Evolutionary conservation across 2,797 vertebrate species (phyloP).

Genomic region (Crossoptilon crossoptilon): DNA sequence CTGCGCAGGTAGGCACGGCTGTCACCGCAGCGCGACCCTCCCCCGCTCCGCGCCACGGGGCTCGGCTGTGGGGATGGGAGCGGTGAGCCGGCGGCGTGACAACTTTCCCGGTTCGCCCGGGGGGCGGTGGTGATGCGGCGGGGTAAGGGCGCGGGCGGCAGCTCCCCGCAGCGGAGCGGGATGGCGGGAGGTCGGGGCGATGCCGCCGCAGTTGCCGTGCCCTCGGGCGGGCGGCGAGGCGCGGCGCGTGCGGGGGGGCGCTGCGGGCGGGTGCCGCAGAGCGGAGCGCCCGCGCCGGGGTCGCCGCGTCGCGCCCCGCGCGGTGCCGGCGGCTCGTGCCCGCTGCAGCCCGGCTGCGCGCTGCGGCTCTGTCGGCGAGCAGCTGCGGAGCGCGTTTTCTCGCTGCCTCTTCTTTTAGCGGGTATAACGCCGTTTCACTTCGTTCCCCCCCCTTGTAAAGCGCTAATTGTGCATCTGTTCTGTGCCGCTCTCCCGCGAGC

Average conservation of each 20-base stretch:
- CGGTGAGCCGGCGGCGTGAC: background rate
- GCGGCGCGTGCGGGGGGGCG: background rate
- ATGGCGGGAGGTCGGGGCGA: no score
- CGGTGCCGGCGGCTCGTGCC: no score
- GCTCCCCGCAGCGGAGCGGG: background rate
- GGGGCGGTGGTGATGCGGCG: no score
- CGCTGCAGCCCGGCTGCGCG: no score
- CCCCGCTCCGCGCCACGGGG: background rate
- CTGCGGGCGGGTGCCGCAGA: background rate
- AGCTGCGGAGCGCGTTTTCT: background rate
- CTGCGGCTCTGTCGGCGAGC: background rate
- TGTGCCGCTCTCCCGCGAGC: background rate
- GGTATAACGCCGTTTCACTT: background rate
- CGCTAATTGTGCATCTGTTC: background rate
- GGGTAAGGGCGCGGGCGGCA: background rate
- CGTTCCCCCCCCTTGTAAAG: background rate
- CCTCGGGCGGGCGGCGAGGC: background rate
- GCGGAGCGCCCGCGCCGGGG: no score
- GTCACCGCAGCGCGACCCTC: background rate
- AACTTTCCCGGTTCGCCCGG: background rate
- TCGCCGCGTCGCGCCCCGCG: no score
- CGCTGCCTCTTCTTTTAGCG: background rate
- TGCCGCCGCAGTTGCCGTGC: no score
- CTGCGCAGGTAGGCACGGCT: constrained; percentile 42
- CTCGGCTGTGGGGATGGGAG: background rate